These are phyloP conservation scores for Odontamblyopus lacepedii DNA, from an alignment of 2,797 vertebrate species.

Conservation along the genomic window DNA sequence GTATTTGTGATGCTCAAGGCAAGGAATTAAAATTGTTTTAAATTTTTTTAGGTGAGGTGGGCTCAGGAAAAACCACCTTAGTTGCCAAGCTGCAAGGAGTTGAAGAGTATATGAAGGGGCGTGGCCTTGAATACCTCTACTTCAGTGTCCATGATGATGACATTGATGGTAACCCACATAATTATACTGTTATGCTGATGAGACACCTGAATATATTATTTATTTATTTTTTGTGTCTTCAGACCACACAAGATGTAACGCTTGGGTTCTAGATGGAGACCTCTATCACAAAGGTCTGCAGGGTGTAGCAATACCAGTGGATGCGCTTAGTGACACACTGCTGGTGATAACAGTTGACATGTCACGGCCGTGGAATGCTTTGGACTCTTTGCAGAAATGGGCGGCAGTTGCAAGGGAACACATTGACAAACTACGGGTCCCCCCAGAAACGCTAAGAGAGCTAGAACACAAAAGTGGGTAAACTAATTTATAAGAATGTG, in stretches of 20 bases:
- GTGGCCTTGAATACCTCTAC: slow-evolving; percentile 97
- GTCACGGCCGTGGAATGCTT: slow-evolving; percentile 94
- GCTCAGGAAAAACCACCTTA: slow-evolving; percentile 96
- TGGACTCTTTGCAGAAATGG: slow-evolving; percentile 99
- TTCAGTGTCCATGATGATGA: slow-evolving; percentile 97
- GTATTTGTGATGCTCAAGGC: background rate
- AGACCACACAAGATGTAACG: slow-evolving; percentile 97
- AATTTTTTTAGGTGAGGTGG: slow-evolving; percentile 89
- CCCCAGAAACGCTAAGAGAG: slow-evolving; percentile 93
- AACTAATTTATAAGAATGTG: background rate
- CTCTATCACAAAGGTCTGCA: slow-evolving; percentile 97
- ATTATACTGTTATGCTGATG: background rate
- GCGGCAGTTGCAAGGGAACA: slow-evolving; percentile 94
- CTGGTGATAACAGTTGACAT: slow-evolving; percentile 91
- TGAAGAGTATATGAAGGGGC: slow-evolving; percentile 97
- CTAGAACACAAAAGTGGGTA: slow-evolving; percentile 89
- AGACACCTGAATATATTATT: background rate
- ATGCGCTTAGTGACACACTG: slow-evolving; percentile 88
- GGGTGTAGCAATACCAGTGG: slow-evolving; percentile 89
- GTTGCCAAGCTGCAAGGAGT: slow-evolving; percentile 95
- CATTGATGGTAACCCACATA: slow-evolving; percentile 85
- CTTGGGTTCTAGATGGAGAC: slow-evolving; percentile 97
- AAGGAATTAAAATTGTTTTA: background rate
- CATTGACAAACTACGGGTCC: slow-evolving; percentile 93
- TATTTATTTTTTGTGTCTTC: slow-evolving; percentile 32